Evolutionary conservation across 2,797 vertebrate species (phyloP), one percentile per base, ranked within the genome.

Genomic region (Tachyglossus aculeatus): DNA sequence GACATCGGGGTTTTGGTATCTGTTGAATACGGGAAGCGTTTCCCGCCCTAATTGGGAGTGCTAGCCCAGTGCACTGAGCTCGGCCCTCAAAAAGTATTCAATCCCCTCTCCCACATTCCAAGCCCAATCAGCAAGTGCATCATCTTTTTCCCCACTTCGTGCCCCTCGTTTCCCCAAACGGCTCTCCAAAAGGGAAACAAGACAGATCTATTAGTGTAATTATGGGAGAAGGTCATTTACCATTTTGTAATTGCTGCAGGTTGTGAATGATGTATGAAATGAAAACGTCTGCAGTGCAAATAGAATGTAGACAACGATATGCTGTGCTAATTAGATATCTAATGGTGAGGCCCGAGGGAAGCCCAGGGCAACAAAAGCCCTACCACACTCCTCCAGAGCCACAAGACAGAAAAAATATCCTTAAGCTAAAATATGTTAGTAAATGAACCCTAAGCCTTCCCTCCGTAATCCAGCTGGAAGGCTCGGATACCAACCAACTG

Each of bases 191-290:
- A 71, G 71, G 71, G 62, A 69, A 77, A 68, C 59, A 80, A 70
- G 67, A 39, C 50, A 76, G 62, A 53, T 48, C 56, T 78, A 78
- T 76, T 80, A 78, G 29, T 33, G 39, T 71, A 71, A 81, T 83
- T 74, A 68, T 69, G 18, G 0, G 34, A 44, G 53, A 64, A 51
- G 68, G 63, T 81, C 62, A 80, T 81, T 83, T 69, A 61, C 68
- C 50, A 71, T 34, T 76, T 78, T 67, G 56, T 69, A 83, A 71
- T 76, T 67, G 59, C 73, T 74, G 58, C 53, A 61, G 43, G 38
- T 74, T 67, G 63, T 76, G 74, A 74, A 73, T 69, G 77, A 80
- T 74, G 34, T 47, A 74, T 77, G 74, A 85, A 83, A 87, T 22
- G 32, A 71, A 75, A 61, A 56, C 62, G 51, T 78, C 53, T 64